phyloP scores from a whole-genome alignment of 2,113 vertebrate species.

The Bufo gargarizans region DNA sequence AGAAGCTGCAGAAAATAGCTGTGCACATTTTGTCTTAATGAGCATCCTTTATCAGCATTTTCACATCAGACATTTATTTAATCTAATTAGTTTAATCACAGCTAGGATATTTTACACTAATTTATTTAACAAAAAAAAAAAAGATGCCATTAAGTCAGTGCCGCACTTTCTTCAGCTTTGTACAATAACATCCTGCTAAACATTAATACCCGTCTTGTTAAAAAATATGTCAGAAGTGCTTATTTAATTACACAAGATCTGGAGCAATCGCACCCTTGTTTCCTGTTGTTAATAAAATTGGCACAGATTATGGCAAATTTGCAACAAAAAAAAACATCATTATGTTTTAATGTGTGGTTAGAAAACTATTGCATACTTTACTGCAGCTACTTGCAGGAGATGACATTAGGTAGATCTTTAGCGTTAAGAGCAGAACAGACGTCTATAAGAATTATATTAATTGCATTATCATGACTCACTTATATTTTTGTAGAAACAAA shows the following conservation, averaged over 20 bases:
- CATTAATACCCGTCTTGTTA: slow-evolving; percentile 38
- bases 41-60: slow-evolving; percentile 41
- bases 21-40: slow-evolving; percentile 44
- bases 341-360: background rate
- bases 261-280: background rate
- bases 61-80: slow-evolving; percentile 44
- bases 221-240: slow-evolving; percentile 14
- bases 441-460: background rate
- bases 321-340: background rate
- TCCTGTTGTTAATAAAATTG: slow-evolving; percentile 4
- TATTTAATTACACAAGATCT: slow-evolving; percentile 16
- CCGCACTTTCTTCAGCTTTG: background rate
- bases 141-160: slow-evolving; percentile 4
- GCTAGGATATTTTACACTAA: slow-evolving; percentile 46
- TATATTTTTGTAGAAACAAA: slow-evolving; percentile 21
- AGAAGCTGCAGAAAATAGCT: slow-evolving; percentile 25
- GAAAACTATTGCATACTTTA: background rate
- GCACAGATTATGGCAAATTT: background rate
- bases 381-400: background rate
- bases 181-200: slow-evolving; percentile 38
- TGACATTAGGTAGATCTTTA: slow-evolving; percentile 17
- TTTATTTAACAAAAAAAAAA: slow-evolving; percentile 4
- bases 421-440: background rate
- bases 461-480: slow-evolving; percentile 2
- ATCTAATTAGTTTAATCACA: slow-evolving; percentile 47